Conservation (phyloP, 2,888 invertebrate genomes). For the Chrysotoxum bicinctum region DNA sequence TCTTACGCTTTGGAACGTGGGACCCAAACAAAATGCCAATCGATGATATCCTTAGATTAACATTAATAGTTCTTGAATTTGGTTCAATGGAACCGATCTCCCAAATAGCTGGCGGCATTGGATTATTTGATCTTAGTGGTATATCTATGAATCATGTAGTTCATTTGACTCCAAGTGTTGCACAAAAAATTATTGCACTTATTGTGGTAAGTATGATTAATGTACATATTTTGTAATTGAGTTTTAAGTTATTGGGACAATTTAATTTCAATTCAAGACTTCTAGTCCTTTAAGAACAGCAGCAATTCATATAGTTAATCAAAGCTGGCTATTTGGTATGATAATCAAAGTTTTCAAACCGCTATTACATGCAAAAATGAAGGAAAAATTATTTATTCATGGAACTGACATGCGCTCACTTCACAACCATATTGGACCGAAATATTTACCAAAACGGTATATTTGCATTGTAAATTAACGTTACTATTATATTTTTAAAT, state of each 20-base stretch:
- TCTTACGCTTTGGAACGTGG: constrained; percentile 90
- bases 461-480: background rate
- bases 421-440: constrained; percentile 88
- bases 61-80: constrained; percentile 87
- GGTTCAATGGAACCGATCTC: constrained; percentile 88
- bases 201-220: constrained; percentile 86
- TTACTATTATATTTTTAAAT: background rate
- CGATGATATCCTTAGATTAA: constrained; percentile 88
- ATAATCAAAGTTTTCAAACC: constrained; percentile 91
- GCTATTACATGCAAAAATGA: constrained; percentile 87
- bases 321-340: constrained; percentile 91
- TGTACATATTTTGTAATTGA: too few relatives aligned
- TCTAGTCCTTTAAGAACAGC: constrained; percentile 88
- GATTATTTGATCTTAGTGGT: constrained; percentile 88
- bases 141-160: constrained; percentile 88
- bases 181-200: constrained; percentile 86
- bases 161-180: constrained; percentile 88
- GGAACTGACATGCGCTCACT: constrained; percentile 88
- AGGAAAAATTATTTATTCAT: constrained; percentile 84
- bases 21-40: constrained; percentile 86
- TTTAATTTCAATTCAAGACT: constrained; percentile 85
- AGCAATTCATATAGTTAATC: constrained; percentile 90
- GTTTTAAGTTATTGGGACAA: too few relatives aligned
- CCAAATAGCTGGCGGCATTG: constrained; percentile 90
- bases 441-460: constrained; percentile 86